Evolutionary conservation across 2,888 invertebrate genomes (phyloP).

Genomic region (Scaptomyza tumidula): DNA sequence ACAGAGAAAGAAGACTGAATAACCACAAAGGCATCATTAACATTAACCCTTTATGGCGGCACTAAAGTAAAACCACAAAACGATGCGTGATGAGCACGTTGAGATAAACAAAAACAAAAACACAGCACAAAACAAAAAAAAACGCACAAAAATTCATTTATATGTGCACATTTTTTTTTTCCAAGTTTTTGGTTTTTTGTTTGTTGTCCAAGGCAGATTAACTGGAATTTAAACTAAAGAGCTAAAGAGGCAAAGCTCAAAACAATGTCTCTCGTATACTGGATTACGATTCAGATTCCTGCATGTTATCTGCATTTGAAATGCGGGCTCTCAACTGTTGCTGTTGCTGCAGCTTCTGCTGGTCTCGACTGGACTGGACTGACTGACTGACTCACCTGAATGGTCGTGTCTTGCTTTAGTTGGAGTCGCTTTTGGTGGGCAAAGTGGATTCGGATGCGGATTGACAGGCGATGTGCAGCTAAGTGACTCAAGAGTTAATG

Average conservation of each 20-base stretch:
- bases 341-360: constrained; percentile 8
- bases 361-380: constrained; percentile 20
- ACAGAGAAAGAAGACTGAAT: constrained; percentile 12
- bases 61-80: constrained; percentile 75
- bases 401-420: constrained; percentile 19
- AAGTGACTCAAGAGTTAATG: constrained; percentile 58
- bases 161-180: constrained; percentile 23
- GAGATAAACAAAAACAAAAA: constrained; percentile 68
- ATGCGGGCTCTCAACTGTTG: constrained; percentile 37
- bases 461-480: constrained; percentile 57
- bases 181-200: constrained; percentile 21
- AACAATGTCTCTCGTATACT: constrained; percentile 41
- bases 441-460: constrained; percentile 56
- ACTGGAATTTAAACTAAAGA: constrained; percentile 71
- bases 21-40: constrained; percentile 71
- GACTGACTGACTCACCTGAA: constrained; percentile 29
- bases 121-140: constrained; percentile 1
- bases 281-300: constrained; percentile 20
- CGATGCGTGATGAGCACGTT: constrained; percentile 79
- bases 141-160: background rate
- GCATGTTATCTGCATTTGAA: constrained; percentile 49
- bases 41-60: constrained; percentile 78
- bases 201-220: constrained; percentile 55
- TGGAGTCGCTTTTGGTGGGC: constrained; percentile 26
- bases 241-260: constrained; percentile 29